Evolutionary conservation across 2,797 vertebrate species (phyloP).

Genomic region (Acipenser oxyrinchus): DNA sequence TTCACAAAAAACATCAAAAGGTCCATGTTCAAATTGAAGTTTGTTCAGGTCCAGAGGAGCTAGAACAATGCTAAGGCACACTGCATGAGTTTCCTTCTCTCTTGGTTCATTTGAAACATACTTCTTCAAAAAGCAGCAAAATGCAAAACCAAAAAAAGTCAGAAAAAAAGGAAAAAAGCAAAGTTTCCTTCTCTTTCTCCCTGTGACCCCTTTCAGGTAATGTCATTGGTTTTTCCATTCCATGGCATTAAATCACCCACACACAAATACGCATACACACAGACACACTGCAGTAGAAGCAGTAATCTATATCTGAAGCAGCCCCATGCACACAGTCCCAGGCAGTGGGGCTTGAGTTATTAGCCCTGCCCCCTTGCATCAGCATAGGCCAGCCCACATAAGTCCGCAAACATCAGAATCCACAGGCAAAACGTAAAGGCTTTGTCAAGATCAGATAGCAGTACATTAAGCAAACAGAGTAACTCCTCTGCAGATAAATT

Average conservation of each 20-base stretch:
- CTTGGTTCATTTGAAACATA: neutral
- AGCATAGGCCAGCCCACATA: neutral
- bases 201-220: conserved; percentile 4
- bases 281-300: neutral
- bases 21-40: neutral
- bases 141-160: conserved; percentile 11
- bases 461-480: neutral
- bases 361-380: conserved; percentile 5
- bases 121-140: neutral
- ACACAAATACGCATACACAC: neutral
- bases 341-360: neutral
- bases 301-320: neutral
- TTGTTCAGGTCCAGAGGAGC: neutral
- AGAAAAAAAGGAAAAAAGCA: conserved; percentile 19
- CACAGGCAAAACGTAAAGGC: neutral
- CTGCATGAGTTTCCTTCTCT: neutral
- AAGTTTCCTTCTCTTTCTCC: conserved; percentile 9
- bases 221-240: conserved; percentile 3
- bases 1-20: neutral
- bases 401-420: neutral
- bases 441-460: neutral
- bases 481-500: too few species aligned
- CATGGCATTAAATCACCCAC: conserved; percentile 11
- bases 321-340: neutral
- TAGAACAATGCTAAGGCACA: neutral